Percentiles rank a stretch among this genome's conserved stretches.
phyloP scores from a whole-genome alignment of 2,113 vertebrate species.

The Zeus faber region DNA sequence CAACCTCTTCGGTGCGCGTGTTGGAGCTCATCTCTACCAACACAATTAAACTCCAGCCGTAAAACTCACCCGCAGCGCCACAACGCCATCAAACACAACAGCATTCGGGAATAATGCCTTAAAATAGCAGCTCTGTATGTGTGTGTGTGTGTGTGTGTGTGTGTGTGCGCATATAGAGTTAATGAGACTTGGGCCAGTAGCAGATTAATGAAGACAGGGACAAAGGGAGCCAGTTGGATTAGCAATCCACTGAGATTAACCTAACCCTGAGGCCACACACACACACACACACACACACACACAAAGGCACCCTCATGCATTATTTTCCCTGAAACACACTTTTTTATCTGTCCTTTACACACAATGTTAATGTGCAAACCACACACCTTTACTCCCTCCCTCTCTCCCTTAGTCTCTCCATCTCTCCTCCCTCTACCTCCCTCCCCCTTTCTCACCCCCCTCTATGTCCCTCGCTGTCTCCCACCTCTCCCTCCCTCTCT shows the following conservation, averaged over 20 bases:
- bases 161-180: no score
- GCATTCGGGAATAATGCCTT: no score
- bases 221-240: no score
- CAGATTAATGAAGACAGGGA: no score
- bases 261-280: constrained; percentile 2
- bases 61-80: no score
- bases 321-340: no score
- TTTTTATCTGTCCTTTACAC: background rate
- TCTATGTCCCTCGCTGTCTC: constrained; percentile 3
- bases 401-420: constrained; percentile 1
- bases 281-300: constrained; percentile 6
- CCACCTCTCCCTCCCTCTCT: background rate
- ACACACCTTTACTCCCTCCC: constrained; percentile 27
- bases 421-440: background rate
- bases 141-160: background rate
- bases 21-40: no score
- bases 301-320: constrained; percentile 10
- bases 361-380: constrained; percentile 6
- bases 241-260: background rate
- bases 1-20: no score
- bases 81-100: no score
- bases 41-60: no score
- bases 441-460: background rate
- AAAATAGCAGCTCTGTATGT: no score
- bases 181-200: no score